phyloP scores from a whole-genome alignment of 2,113 vertebrate species.

The Uria aalge region DNA sequence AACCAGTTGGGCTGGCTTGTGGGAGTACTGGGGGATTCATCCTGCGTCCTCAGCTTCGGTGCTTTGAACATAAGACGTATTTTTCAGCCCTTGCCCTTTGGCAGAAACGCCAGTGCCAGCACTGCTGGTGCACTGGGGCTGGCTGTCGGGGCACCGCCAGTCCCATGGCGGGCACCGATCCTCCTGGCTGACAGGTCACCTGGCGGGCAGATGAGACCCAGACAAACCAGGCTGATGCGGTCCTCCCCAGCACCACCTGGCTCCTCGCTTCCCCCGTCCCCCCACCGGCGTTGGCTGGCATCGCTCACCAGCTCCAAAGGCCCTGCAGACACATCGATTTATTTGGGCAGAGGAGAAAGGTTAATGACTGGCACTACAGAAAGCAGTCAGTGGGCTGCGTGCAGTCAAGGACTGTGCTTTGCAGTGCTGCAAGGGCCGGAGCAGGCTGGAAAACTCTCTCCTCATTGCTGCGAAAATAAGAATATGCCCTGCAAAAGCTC shows the following conservation, averaged over 20 bases:
- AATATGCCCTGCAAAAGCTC: background rate
- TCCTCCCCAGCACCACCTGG: background rate
- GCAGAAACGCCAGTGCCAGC: background rate
- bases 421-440: background rate
- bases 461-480: background rate
- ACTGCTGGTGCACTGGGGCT: fast-evolving
- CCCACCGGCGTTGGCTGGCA: background rate
- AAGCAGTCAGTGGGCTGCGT: background rate
- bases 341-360: background rate
- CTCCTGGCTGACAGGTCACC: background rate
- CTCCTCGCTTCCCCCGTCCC: fast-evolving
- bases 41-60: background rate
- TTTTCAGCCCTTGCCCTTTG: background rate
- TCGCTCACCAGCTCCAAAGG: background rate
- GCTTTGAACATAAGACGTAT: background rate
- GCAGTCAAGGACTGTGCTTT: background rate
- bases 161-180: fast-evolving
- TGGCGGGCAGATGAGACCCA: background rate
- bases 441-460: background rate
- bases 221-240: background rate
- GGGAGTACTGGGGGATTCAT: background rate
- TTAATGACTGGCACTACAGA: background rate
- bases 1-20: background rate
- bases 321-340: background rate
- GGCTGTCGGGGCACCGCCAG: background rate